Percentiles rank a stretch among this genome's conserved stretches.
These are phyloP conservation scores for Umimayanthus chanpuru DNA, from an alignment of 92 coral and sea anemone genomes.

Conservation along the genomic window DNA sequence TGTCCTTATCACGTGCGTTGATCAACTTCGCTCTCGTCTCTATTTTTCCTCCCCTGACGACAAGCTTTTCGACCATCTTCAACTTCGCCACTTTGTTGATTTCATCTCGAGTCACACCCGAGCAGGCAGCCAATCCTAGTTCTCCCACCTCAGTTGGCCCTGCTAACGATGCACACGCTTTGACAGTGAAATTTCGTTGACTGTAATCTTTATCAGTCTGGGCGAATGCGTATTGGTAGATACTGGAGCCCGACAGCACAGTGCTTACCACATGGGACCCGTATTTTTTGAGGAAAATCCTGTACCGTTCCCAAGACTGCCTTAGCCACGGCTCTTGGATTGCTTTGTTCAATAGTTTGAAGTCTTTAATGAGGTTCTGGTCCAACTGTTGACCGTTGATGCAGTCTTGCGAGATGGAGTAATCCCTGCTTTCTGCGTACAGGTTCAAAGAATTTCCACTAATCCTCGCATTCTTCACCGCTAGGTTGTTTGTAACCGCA, in stretches of 20 bases:
- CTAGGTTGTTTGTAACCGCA: slow-evolving; percentile 49
- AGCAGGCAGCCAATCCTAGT: slow-evolving; percentile 51
- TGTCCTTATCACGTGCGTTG: neutral
- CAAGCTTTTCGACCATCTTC: slow-evolving; percentile 23
- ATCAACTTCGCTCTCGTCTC: slow-evolving; percentile 26
- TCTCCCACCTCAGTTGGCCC: slow-evolving; percentile 26
- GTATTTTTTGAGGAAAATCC: slow-evolving; percentile 43
- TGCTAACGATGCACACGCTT: slow-evolving; percentile 63
- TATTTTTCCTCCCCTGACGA: slow-evolving; percentile 30
- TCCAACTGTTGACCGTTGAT: slow-evolving; percentile 31
- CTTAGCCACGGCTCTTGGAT: slow-evolving; percentile 38
- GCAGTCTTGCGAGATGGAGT: slow-evolving; percentile 54
- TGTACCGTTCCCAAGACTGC: slow-evolving; percentile 51
- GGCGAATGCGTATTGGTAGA: slow-evolving; percentile 63
- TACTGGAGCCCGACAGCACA: slow-evolving; percentile 54
- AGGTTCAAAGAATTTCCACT: slow-evolving; percentile 48
- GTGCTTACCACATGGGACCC: slow-evolving; percentile 61
- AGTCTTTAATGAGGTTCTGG: slow-evolving; percentile 35
- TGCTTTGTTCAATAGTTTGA: slow-evolving; percentile 24
- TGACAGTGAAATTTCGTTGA: slow-evolving; percentile 52
- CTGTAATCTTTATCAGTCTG: slow-evolving; percentile 11
- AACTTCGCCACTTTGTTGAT: slow-evolving; percentile 12
- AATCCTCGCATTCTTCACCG: slow-evolving; percentile 33
- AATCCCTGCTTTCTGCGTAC: slow-evolving; percentile 27
- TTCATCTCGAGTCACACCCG: slow-evolving; percentile 55